Percentiles rank a stretch among this genome's conserved stretches.
These are phyloP conservation scores for Tenebrio molitor DNA, from an alignment of 1,140 invertebrate genomes.

Conservation along the genomic window DNA sequence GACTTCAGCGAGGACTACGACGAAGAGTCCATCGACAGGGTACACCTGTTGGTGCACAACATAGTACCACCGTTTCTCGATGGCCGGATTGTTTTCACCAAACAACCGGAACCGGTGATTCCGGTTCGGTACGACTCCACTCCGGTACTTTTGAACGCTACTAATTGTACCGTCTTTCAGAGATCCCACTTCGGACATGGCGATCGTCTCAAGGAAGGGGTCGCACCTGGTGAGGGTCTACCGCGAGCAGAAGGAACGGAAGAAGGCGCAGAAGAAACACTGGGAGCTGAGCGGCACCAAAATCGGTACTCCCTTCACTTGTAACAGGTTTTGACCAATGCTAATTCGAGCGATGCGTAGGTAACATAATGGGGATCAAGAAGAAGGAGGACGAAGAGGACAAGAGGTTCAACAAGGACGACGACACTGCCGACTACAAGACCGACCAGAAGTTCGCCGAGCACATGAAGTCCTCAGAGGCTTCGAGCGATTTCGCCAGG, in stretches of 20 bases:
- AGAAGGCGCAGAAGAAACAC: constrained; percentile 98
- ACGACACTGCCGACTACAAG: constrained; percentile 81
- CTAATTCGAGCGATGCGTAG: constrained; percentile 64
- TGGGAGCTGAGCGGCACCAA: constrained; percentile 98
- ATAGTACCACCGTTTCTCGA: constrained; percentile 99
- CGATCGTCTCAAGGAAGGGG: constrained; percentile 96
- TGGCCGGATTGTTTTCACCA: constrained; percentile 98
- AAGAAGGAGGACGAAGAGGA: constrained; percentile 85
- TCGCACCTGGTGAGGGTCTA: constrained; percentile 90
- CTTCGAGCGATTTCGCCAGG: constrained; percentile 90
- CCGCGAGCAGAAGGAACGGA: constrained; percentile 96
- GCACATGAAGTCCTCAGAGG: constrained; percentile 85
- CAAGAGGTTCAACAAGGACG: constrained; percentile 71
- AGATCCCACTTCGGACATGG: constrained; percentile 99
- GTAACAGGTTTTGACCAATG: neutral
- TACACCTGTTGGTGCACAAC: constrained; percentile 98
- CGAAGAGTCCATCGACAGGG: constrained; percentile 91
- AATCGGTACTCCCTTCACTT: constrained; percentile 73
- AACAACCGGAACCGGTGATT: constrained; percentile 97
- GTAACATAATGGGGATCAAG: constrained; percentile 96
- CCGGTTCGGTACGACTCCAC: constrained; percentile 83
- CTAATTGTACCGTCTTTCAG: too few species aligned
- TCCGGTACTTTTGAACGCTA: too few species aligned
- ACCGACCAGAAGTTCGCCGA: constrained; percentile 97
- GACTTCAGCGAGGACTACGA: constrained; percentile 94